Conservation (phyloP, 2,797 vertebrate genomes). For the Cryptoblepharus egeriae region DNA sequence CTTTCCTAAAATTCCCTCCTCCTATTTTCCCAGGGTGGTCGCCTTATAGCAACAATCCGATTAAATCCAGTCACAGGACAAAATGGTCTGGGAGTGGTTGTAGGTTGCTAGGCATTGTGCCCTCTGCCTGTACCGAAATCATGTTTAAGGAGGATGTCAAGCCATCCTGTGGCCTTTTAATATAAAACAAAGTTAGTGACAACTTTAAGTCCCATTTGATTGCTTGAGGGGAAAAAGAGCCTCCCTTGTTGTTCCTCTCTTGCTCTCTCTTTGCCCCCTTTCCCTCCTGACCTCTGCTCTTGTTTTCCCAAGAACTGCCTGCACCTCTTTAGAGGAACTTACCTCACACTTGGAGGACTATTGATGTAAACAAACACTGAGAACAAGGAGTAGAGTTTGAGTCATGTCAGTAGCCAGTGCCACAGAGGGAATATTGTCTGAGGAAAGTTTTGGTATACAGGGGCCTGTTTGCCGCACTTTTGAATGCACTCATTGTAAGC, state of each 20-base stretch:
- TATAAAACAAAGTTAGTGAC: constrained; percentile 1
- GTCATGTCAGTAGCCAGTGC: constrained; percentile 10
- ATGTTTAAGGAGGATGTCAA: background rate
- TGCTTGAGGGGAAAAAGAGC: background rate
- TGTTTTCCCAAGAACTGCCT: constrained; percentile 16
- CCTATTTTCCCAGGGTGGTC: too few relatives aligned
- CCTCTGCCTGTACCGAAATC: too few relatives aligned
- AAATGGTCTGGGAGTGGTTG: too few relatives aligned
- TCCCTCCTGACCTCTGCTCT: constrained; percentile 24
- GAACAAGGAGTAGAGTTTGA: constrained; percentile 25
- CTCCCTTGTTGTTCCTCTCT: background rate
- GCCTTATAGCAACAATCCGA: too few relatives aligned
- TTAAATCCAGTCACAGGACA: too few relatives aligned
- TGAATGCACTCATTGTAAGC: constrained; percentile 27
- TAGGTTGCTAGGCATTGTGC: too few relatives aligned
- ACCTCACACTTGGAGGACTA: constrained; percentile 5
- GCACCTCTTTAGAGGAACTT: constrained; percentile 5
- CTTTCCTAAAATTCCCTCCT: too few relatives aligned
- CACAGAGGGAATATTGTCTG: constrained; percentile 37
- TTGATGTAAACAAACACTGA: constrained; percentile 36
- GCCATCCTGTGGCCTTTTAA: background rate
- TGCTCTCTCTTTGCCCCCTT: background rate
- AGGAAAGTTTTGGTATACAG: background rate
- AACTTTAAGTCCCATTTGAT: constrained; percentile 8
- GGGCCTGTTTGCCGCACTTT: background rate